Evolutionary conservation across 2,888 invertebrate genomes (phyloP), one percentile per base, ranked within the genome.

Genomic region (Chrysodeixis includens): DNA sequence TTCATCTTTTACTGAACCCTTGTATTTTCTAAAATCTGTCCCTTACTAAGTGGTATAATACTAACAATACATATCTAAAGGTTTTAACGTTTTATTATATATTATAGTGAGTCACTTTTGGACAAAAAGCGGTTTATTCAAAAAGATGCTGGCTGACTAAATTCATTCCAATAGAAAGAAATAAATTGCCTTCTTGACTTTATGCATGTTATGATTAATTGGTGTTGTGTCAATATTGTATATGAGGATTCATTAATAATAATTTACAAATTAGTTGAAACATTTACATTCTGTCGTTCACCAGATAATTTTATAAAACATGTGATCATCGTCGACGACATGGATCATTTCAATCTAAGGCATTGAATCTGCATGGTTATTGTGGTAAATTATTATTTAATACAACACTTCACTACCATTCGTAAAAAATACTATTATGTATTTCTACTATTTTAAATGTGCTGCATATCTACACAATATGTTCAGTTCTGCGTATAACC

Each of bases 141-240:
- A 61, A 52, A 49, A 10, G 10, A 20, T 61, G 61, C 72, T 61
- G 72, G 66, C 72, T 55, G 44, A 44, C 40, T 20, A 16, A 40
- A 5, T 44, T 9, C 2, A 16, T 20, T 46, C 4, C 4, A 10
- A 1, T 35, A 30, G 22, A 18, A 54, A 30, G 16, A 51, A 40
- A 55, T n/a, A 14, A 60, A 30, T 22, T 30, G 30, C n/a, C 10
- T 20, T 40, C 14, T 44, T 30, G 18, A 22, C 51, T 16, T 22
- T 18, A 12, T 26, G 30, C 16, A n/a, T 26, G 54, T 58, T 26
- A 12, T 4, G 51, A 44, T 55, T 30, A 44, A 44, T 55, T 30
- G n/a, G 30, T 46, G 58, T 35, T 44, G 32, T 56, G 56, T 56
- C 56, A 56, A 20, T 26, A 2, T 40, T 22, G 18, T 20, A 26